These are phyloP conservation scores for Porites australiensis DNA, from an alignment of 64 coral and sea anemone species.

Conservation along the genomic window DNA sequence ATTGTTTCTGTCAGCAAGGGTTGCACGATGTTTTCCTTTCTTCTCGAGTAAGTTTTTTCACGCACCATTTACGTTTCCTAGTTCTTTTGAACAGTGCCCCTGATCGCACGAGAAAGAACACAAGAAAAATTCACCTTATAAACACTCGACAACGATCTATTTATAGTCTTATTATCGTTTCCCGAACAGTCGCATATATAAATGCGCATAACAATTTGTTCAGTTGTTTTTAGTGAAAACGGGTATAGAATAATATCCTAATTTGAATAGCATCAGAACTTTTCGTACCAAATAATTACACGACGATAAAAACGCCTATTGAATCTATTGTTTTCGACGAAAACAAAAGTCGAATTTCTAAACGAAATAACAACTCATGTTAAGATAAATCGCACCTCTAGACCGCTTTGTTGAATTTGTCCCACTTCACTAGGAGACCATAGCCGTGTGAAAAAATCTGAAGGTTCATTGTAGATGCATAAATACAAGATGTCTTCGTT, in stretches of 20 bases:
- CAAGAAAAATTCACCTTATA: background rate
- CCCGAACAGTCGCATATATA: background rate
- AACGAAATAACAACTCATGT: slow-evolving; percentile 22
- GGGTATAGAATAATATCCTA: slow-evolving; percentile 28
- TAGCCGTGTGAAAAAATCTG: slow-evolving; percentile 8
- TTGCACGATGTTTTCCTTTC: slow-evolving; percentile 35
- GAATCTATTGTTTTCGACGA: slow-evolving; percentile 26
- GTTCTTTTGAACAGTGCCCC: background rate
- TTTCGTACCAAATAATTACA: slow-evolving; percentile 15
- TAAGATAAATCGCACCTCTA: background rate
- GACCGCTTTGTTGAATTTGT: slow-evolving; percentile 28
- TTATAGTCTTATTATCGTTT: slow-evolving; percentile 22
- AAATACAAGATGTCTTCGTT: background rate
- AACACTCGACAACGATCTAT: slow-evolving; percentile 5
- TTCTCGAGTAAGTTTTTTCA: background rate
- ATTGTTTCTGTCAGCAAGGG: slow-evolving; percentile 22
- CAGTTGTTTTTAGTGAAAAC: slow-evolving; percentile 41
- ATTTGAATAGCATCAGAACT: slow-evolving; percentile 38
- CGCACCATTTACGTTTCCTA: background rate
- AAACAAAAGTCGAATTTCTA: background rate
- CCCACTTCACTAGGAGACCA: slow-evolving; percentile 12
- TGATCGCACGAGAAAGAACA: slow-evolving; percentile 15
- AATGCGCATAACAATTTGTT: slow-evolving; percentile 14
- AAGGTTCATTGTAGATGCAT: slow-evolving; percentile 30
- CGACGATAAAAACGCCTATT: background rate